Evolutionary conservation across 2,888 invertebrate genomes (phyloP), one percentile per base, ranked within the genome.

Genomic region (Eledone cirrhosa): DNA sequence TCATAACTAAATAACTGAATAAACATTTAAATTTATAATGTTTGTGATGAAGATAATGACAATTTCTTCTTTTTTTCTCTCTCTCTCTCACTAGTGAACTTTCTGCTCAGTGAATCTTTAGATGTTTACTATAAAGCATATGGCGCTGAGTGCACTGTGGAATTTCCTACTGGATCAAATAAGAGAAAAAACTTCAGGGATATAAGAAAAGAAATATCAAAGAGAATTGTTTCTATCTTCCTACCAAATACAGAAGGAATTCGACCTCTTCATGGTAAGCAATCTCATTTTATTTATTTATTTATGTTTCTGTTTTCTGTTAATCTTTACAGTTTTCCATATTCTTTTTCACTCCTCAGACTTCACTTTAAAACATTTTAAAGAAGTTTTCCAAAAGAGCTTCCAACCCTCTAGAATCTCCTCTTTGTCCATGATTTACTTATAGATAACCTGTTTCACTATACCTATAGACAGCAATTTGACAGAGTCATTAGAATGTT

Each of bases 231-330:
- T 47, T 77, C 79, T 63, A 79, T 90, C 33, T 90, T 90, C 81
- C 78, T 87, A 14, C 87, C 87, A 0, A 85, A 86, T 78, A 72
- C 76, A 8, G 75, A 83, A 53, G 87, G 88, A 2, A 24, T 53
- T 7, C 81, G 89, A 29, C 89, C 90, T 27, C 83, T 86, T n/a
- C 87, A 88, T 83, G 89, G 89, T 88, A 80, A 82, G 82, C 80
- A 27, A 16, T 63, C 19, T 22, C 19, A 59, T 65, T 33, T 22
- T 29, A 24, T 27, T 24, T 78, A 27, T 69, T 48, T 16, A 13
- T 53, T 75, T 31, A 31, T 31, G 14, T 31, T 31, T 16, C n/a
- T 74, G 4, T 24, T 1, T 16, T 8, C 27, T 24, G 11, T 27
- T 8, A 2, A 4, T 22, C 1, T 27, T n/a, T 63, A 27, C 8